Conservation (phyloP, 2,888 invertebrate genomes). For the Molorchus minor region DNA sequence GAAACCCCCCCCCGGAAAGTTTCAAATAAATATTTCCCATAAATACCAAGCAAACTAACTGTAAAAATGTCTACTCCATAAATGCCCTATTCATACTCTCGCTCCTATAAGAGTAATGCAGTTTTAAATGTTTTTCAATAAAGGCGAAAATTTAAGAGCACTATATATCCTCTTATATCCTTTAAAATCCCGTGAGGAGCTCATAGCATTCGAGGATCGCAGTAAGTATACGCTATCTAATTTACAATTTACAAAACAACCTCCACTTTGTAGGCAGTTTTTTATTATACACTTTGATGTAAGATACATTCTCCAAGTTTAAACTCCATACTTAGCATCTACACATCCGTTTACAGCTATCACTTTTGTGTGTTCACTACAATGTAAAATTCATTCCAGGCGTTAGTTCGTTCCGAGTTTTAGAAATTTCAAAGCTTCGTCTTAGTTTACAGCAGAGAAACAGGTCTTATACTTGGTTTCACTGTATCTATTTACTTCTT, state of each 20-base stretch:
- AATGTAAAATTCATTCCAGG: not conserved
- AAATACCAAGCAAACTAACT: too few relatives aligned
- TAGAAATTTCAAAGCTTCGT: too few relatives aligned
- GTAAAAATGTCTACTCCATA: too few relatives aligned
- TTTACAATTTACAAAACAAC: constrained; percentile 18
- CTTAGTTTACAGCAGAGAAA: too few relatives aligned
- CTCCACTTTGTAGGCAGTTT: constrained; percentile 5
- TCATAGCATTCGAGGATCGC: not conserved
- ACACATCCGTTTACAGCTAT: constrained; percentile 5
- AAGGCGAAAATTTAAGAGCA: constrained; percentile 10
- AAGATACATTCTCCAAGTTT: constrained; percentile 9
- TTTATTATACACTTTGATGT: constrained; percentile 13
- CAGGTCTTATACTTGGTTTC: too few relatives aligned
- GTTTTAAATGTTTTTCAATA: constrained; percentile 7
- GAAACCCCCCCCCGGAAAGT: too few relatives aligned
- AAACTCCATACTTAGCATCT: constrained; percentile 11
- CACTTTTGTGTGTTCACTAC: not conserved
- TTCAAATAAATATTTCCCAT: too few relatives aligned
- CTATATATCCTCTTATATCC: constrained; percentile 1
- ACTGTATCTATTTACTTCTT: too few relatives aligned
- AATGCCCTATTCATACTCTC: too few relatives aligned
- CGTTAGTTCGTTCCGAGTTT: not conserved
- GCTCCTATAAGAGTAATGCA: too few relatives aligned
- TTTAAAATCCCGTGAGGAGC: constrained; percentile 7
- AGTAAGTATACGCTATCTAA: constrained; percentile 14